Conservation (phyloP, 2,113 vertebrate genomes). For the Vireo altiloquus region DNA sequence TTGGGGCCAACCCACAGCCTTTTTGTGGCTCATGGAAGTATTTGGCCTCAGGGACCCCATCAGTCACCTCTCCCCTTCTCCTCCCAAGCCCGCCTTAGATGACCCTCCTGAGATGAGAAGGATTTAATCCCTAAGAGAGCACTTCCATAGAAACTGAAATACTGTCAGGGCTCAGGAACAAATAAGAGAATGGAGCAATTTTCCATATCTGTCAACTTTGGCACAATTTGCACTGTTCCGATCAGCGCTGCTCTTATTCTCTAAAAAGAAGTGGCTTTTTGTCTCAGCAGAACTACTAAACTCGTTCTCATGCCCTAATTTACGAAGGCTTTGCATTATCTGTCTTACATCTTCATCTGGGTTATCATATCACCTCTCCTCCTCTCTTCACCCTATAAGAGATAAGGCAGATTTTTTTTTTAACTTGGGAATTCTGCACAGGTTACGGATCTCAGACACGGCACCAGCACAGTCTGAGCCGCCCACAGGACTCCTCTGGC, state of each 20-base stretch:
- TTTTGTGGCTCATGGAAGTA: not conserved
- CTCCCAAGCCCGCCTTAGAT: not conserved
- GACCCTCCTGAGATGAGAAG: not conserved
- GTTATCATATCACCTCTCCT: not conserved
- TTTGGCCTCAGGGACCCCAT: not conserved
- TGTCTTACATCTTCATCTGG: not conserved
- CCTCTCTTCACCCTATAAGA: not conserved
- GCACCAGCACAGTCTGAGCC: rapidly evolving
- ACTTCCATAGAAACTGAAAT: constrained; percentile 35
- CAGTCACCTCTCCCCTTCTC: not conserved
- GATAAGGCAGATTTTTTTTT: not conserved
- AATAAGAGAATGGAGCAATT: constrained; percentile 3
- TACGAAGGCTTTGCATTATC: not conserved
- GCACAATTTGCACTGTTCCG: not conserved
- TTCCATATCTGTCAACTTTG: constrained; percentile 43
- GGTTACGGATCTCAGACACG: not conserved
- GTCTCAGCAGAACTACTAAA: not conserved
- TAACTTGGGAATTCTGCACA: not conserved
- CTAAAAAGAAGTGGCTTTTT: not conserved
- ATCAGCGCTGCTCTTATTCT: not conserved
- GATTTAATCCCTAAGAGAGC: not conserved
- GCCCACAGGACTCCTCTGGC: not conserved
- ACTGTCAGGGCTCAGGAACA: not conserved
- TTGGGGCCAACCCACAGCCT: not conserved
- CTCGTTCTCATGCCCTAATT: not conserved